Base-by-base conservation (phyloP, 2,888 invertebrate genomes). In the Pristionchus exspectatus region DNA sequence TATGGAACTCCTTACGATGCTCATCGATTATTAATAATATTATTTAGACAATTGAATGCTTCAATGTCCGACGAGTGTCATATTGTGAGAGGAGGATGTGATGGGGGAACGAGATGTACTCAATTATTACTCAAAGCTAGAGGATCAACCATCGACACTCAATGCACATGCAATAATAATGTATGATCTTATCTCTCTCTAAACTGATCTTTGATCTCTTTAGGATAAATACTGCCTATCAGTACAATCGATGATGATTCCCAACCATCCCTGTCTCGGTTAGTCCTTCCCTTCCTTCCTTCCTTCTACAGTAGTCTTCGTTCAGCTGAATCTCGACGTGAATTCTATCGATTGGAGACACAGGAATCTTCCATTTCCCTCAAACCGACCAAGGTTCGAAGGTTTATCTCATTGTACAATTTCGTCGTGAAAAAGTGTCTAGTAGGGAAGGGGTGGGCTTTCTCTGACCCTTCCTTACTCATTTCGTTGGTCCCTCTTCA, bases 221-320 rank as follows among this genome's bases (percentile, higher is more conserved):
- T 27, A 85, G 59, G 44, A 30, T 56, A 44, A 85, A 27, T 18
- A 14, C 7, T 85, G 85, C 27, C 24, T 56, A 12, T 14, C 21
- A 18, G 24, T 85, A 7, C 85, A 38, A 21, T 59, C 56, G 5
- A 59, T 21, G 54, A 30, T 85, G 38, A 54, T 85, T 30, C 85
- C 85, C 56, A 38, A 85, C 30, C 85, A 85, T 85, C 85, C 85
- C 2, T 85, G 85, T 59, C 85, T 85, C 30, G 85, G 85, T 85
- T 4, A 30, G 85, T 81, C 2, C 33, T 18, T 33, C 38, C 38
- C 50, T 81, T 24, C 81, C 44, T 16, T 81, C 18, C n/a, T 69
- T n/a, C 16, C 24, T 24, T n/a, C 63, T 63, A 63, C 44, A 50
- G 44, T 50, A 12, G 9, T 50, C 44, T 50, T 21, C 30, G 24